A percentile compares a stretch with the other conserved stretches of the same genome.
Evolutionary conservation across 2,113 vertebrate species (phyloP).

Genomic region (Entelurus aequoreus): DNA sequence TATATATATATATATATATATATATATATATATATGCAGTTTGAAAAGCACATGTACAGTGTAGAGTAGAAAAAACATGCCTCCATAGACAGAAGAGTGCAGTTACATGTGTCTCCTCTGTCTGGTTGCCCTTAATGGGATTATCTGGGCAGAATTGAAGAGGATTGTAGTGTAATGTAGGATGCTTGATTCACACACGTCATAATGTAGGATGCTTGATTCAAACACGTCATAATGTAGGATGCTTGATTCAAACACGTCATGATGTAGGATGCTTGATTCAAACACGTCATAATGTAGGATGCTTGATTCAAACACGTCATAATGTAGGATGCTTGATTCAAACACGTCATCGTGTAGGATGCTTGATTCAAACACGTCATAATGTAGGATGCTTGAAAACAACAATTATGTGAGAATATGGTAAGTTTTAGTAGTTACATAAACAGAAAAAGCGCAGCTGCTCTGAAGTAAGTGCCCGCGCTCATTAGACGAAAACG

Average conservation of each 20-base stretch:
- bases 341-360: background rate
- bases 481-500: background rate
- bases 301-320: no score
- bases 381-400: background rate
- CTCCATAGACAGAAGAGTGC: background rate
- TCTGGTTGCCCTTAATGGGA: conserved; percentile 2
- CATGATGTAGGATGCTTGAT: no score
- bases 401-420: background rate
- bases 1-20: no score
- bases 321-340: background rate
- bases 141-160: background rate
- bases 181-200: background rate
- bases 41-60: background rate
- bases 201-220: no score
- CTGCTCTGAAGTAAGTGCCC: background rate
- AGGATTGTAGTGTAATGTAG: background rate
- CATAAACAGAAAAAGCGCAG: no score
- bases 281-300: background rate
- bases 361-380: background rate
- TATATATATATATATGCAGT: conserved; percentile 16
- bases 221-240: no score
- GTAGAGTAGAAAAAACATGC: background rate
- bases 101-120: background rate
- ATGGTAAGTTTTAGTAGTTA: no score
- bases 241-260: no score